Conservation (phyloP, 2,888 invertebrate species). For the Mesorhabditis sp. region DNA sequence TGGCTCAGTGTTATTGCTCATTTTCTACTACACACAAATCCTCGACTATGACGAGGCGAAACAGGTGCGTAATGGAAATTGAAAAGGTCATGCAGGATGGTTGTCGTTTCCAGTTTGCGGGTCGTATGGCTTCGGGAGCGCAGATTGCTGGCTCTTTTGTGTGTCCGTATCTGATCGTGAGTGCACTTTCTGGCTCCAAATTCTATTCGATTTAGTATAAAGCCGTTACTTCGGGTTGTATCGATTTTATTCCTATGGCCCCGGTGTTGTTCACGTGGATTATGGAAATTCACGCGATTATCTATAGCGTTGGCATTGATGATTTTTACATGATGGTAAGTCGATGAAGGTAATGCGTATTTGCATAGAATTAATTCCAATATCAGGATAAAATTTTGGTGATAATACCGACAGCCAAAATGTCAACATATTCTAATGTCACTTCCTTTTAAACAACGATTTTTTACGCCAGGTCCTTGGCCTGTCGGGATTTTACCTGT, state of each 20-base stretch:
- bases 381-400: background rate
- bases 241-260: conserved; percentile 54
- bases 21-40: conserved; percentile 41
- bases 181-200: conserved; percentile 33
- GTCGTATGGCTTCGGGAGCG: conserved; percentile 48
- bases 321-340: conserved; percentile 55
- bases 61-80: conserved; percentile 20
- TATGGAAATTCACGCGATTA: conserved; percentile 55
- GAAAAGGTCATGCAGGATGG: background rate
- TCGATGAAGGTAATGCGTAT: background rate
- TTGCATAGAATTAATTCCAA: background rate
- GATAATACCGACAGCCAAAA: background rate
- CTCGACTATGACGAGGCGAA: conserved; percentile 47
- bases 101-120: conserved; percentile 26
- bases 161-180: conserved; percentile 54
- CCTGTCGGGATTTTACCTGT: too few species aligned
- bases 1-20: conserved; percentile 24
- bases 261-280: conserved; percentile 57
- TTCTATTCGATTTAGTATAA: conserved; percentile 41
- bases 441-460: too few species aligned
- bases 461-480: too few species aligned
- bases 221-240: conserved; percentile 46
- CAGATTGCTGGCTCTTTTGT: conserved; percentile 56
- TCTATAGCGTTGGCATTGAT: conserved; percentile 53
- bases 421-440: too few species aligned